Evolutionary conservation across 2,113 vertebrate species (phyloP).

Genomic region (crab-eating macaque (Macaca fascicularis)): DNA sequence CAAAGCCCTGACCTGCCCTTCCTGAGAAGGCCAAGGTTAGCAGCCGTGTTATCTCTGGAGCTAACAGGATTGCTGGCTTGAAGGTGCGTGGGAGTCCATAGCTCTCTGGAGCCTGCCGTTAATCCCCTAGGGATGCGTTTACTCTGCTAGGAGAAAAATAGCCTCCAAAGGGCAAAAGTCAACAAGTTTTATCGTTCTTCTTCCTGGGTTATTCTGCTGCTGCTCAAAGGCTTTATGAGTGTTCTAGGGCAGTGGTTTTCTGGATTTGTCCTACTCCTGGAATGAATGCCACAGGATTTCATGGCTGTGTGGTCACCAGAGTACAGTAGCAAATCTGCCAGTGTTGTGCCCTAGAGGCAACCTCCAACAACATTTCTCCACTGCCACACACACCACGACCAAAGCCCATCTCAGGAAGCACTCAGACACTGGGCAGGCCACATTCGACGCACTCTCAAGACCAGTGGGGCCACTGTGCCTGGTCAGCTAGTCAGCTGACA

Average conservation of each 20-base stretch:
- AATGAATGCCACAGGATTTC: not conserved
- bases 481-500: too few species aligned
- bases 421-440: not conserved
- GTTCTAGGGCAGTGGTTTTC: not conserved
- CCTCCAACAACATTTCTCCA: not conserved
- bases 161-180: conserved; percentile 36
- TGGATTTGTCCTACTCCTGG: not conserved
- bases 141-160: conserved; percentile 19
- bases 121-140: not conserved
- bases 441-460: not conserved
- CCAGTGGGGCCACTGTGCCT: too few species aligned
- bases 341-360: not conserved
- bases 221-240: not conserved
- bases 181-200: not conserved
- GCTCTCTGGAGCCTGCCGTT: not conserved
- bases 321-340: not conserved
- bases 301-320: too few species aligned
- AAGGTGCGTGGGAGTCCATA: not conserved
- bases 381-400: too few species aligned
- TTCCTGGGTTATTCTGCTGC: not conserved
- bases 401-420: not conserved
- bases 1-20: not conserved
- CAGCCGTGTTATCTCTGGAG: not conserved
- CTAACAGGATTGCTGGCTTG: not conserved
- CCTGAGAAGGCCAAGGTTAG: not conserved